These are phyloP conservation scores for Tadarida brasiliensis DNA, from an alignment of 2,797 vertebrate genomes.

Conservation along the genomic window DNA sequence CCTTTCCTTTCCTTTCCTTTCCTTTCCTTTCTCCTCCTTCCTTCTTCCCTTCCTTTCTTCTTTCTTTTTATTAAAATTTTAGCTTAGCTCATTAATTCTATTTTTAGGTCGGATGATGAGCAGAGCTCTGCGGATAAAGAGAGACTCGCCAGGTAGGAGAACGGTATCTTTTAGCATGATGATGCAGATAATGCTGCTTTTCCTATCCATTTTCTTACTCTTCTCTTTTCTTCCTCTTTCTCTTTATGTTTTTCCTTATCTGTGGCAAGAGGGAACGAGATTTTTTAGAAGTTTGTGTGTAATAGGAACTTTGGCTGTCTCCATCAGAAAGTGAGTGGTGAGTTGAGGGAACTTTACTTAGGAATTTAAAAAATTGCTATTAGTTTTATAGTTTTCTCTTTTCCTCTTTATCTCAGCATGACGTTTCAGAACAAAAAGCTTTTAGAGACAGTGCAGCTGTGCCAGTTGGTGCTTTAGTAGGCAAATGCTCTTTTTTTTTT, in stretches of 20 bases:
- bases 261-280: constrained; percentile 76
- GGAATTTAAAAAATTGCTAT: constrained; percentile 64
- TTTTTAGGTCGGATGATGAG: constrained; percentile 96
- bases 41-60: not conserved
- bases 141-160: constrained; percentile 95
- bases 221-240: constrained; percentile 82
- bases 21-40: not conserved
- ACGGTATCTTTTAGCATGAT: constrained; percentile 88
- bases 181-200: constrained; percentile 81
- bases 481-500: not conserved
- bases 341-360: constrained; percentile 66
- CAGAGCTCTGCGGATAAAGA: constrained; percentile 96
- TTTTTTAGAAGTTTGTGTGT: constrained; percentile 70
- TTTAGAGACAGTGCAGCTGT: constrained; percentile 37
- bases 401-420: constrained; percentile 24
- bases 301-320: constrained; percentile 50
- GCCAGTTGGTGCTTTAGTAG: constrained; percentile 15
- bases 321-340: constrained; percentile 68
- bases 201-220: constrained; percentile 82
- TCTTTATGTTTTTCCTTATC: constrained; percentile 79
- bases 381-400: constrained; percentile 58
- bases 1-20: too few species aligned
- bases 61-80: constrained; percentile 85
- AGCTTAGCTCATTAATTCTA: constrained; percentile 92
- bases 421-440: constrained; percentile 13